These are phyloP conservation scores for Euclidia mi DNA, from an alignment of 2,888 invertebrate genomes.

Conservation along the genomic window DNA sequence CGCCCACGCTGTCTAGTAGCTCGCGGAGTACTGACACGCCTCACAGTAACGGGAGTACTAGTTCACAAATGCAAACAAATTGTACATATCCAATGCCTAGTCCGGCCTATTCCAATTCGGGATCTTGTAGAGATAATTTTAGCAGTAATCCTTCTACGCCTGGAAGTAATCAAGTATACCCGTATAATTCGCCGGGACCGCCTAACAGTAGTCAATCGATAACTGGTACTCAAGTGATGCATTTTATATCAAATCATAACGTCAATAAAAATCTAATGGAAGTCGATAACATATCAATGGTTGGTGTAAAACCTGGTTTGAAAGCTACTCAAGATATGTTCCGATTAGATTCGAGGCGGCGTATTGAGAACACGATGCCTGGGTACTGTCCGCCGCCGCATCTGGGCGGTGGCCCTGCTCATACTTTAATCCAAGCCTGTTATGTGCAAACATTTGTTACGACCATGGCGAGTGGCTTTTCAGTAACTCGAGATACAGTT, in stretches of 20 bases:
- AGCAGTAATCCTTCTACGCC: slow-evolving; percentile 80
- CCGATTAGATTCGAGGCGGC: slow-evolving; percentile 71
- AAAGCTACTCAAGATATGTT: slow-evolving; percentile 72
- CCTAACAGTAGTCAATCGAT: slow-evolving; percentile 69
- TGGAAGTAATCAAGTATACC: slow-evolving; percentile 70
- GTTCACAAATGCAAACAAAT: slow-evolving; percentile 74
- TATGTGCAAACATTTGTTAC: slow-evolving; percentile 84
- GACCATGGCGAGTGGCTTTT: slow-evolving; percentile 92
- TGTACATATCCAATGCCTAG: slow-evolving; percentile 83
- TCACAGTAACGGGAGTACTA: slow-evolving; percentile 77
- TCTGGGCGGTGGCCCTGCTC: slow-evolving; percentile 83
- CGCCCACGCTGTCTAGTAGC: slow-evolving; percentile 90
- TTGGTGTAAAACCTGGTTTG: slow-evolving; percentile 79
- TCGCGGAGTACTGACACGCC: slow-evolving; percentile 87
- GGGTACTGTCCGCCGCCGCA: slow-evolving; percentile 87
- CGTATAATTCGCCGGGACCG: slow-evolving; percentile 82
- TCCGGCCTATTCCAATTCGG: slow-evolving; percentile 87
- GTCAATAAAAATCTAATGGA: slow-evolving; percentile 88
- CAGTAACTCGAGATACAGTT: slow-evolving; percentile 94
- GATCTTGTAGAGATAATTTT: slow-evolving; percentile 76
- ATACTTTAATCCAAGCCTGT: slow-evolving; percentile 81
- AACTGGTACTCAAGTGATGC: slow-evolving; percentile 85
- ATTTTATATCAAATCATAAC: slow-evolving; percentile 87
- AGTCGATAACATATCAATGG: slow-evolving; percentile 88
- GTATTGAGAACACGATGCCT: slow-evolving; percentile 81